Base-by-base conservation (phyloP, 2,113 vertebrate genomes). In the Lophius piscatorius region DNA sequence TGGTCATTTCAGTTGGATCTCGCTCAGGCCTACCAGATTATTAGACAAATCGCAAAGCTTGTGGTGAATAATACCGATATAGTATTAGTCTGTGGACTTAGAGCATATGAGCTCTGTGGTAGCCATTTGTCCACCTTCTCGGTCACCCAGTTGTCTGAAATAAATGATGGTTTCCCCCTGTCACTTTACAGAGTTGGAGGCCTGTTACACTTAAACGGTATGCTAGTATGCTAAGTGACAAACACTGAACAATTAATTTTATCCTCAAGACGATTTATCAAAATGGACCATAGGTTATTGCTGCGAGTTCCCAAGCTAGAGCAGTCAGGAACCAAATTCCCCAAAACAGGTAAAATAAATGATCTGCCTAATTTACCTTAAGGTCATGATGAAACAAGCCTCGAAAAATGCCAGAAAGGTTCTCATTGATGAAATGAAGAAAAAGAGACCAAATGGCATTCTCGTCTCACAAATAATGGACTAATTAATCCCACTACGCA, bases 1-100 rank as follows among this genome's bases (percentile, higher is more conserved):
- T 24, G 26, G 41, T 73, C n/a, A 17, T 58, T 50, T 65, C 69
- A 0, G 62, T 58, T 58, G 39, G 60, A 31, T 64, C 51, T 6
- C 50, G 38, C 29, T 42, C 59, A 31, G 60, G 38, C 4, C 29
- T 72, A 4, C 69, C 51, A 51, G 51, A 35, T 41, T n/a, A n/a
- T n/a, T n/a, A n/a, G 52, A 49, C 38, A 58, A 44, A 71, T 63
- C 4, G 7, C 33, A 35, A 48, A 63, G 34, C 39, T 54, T 60
- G 33, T 61, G 2, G 28, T 41, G 2, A 38, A 60, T 21, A 54
- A 29, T 9, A 49, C 41, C 0, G n/a, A 61, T 9, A 20, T 67
- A 35, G 1, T 29, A 21, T 71, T 71, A 36, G 36, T 71, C 44
- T 71, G 51, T 14, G 38, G 22, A 31, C 22, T n/a, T 1, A 46